Conservation (phyloP, 2,113 vertebrate genomes). For the Onychorhynchus coronatus region DNA sequence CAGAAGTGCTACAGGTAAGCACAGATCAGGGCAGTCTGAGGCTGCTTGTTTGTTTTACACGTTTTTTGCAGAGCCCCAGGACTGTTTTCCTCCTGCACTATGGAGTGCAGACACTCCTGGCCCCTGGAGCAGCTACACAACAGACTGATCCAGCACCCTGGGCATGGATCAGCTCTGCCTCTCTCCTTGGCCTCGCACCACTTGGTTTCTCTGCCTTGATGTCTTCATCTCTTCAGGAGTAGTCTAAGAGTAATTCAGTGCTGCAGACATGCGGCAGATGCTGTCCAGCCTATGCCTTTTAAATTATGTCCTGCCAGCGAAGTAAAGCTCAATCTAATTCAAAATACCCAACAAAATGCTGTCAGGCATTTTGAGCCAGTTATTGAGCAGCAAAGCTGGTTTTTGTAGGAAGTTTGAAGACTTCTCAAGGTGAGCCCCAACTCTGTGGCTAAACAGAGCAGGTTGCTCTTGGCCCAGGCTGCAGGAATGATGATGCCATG, state of each 20-base stretch:
- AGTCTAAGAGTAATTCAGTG: neutral
- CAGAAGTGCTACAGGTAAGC: neutral
- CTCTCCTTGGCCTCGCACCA: rapidly evolving
- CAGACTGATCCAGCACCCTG: neutral
- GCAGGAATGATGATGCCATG: neutral
- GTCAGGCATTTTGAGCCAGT: neutral
- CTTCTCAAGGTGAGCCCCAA: neutral
- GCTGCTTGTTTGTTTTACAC: neutral
- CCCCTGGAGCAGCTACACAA: neutral
- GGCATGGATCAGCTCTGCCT: neutral
- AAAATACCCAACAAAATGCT: neutral
- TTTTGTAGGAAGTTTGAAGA: neutral
- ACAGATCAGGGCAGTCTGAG: neutral
- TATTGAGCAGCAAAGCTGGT: neutral
- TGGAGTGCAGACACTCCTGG: neutral
- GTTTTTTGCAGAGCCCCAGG: neutral
- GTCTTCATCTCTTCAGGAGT: neutral
- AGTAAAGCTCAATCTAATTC: neutral
- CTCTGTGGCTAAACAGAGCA: rapidly evolving
- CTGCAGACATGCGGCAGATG: neutral
- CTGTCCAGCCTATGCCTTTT: neutral
- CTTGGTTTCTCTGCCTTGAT: neutral
- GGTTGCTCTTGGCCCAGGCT: neutral
- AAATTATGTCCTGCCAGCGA: neutral
- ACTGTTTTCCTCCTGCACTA: neutral